phyloP scores from a whole-genome alignment of 2,888 invertebrate species.

The Smittia sp. region DNA sequence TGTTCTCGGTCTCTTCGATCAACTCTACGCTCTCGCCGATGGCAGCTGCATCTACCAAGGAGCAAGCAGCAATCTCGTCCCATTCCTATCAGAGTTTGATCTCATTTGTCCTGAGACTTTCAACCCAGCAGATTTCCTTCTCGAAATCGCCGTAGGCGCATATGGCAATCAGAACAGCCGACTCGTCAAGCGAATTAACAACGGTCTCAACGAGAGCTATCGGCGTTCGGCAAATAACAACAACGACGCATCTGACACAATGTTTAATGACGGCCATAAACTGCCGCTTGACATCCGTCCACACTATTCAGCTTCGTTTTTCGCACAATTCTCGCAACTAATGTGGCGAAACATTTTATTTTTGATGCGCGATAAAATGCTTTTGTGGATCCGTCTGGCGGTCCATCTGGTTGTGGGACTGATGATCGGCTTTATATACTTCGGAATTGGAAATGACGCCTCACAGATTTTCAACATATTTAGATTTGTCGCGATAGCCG shows the following conservation, averaged over 20 bases:
- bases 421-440: conserved; percentile 73
- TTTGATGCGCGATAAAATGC: conserved; percentile 62
- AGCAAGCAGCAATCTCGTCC: conserved; percentile 68
- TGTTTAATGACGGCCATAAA: conserved; percentile 46
- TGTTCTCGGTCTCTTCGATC: conserved; percentile 83
- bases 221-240: conserved; percentile 44
- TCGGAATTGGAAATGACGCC: conserved; percentile 74
- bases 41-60: conserved; percentile 82
- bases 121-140: conserved; percentile 84
- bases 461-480: conserved; percentile 77
- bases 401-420: conserved; percentile 75
- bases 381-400: conserved; percentile 68
- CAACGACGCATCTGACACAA: conserved; percentile 43
- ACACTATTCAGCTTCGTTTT: conserved; percentile 55
- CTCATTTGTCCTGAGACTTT: conserved; percentile 82
- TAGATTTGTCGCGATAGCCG: conserved; percentile 83
- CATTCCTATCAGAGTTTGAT: conserved; percentile 68
- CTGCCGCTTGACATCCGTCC: conserved; percentile 45
- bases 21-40: conserved; percentile 76
- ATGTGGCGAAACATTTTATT: conserved; percentile 59
- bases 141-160: conserved; percentile 73
- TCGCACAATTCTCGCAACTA: conserved; percentile 57
- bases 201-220: conserved; percentile 58
- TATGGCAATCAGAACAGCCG: conserved; percentile 57
- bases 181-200: conserved; percentile 58